A percentile compares a stretch with the other conserved stretches of the same genome.
Conservation (phyloP, 2,797 vertebrate genomes). For the Ataeniobius toweri region DNA sequence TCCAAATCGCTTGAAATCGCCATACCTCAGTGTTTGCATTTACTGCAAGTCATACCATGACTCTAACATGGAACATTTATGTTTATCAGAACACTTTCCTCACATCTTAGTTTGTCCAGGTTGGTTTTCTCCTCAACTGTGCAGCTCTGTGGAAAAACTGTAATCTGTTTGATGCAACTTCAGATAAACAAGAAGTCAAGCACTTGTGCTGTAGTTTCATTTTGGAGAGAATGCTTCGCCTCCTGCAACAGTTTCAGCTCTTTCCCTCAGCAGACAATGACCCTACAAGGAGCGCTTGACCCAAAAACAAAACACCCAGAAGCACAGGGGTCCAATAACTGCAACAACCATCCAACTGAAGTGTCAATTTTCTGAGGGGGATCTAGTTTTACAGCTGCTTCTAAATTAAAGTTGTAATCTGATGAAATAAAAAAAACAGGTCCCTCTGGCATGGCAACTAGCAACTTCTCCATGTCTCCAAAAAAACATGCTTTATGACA, state of each 20-base stretch:
- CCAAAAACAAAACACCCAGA: slow-evolving; percentile 7
- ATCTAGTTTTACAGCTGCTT: slow-evolving; percentile 33
- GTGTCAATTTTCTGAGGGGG: slow-evolving; percentile 16
- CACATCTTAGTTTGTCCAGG: not conserved
- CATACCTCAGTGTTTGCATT: not conserved
- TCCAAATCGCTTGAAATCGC: too few relatives aligned
- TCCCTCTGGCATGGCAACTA: slow-evolving; percentile 24
- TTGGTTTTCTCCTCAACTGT: slow-evolving; percentile 1
- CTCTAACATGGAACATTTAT: not conserved
- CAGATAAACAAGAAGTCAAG: slow-evolving; percentile 7
- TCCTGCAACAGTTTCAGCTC: slow-evolving; percentile 11
- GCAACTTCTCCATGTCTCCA: slow-evolving; percentile 6
- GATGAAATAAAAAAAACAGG: not conserved
- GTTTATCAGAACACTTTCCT: not conserved
- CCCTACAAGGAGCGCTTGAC: slow-evolving; percentile 16
- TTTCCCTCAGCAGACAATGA: slow-evolving; percentile 12
- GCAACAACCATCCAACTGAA: slow-evolving; percentile 5
- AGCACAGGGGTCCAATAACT: slow-evolving; percentile 3
- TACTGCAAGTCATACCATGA: not conserved
- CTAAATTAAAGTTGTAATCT: slow-evolving; percentile 38
- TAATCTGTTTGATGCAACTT: not conserved
- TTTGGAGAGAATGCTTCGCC: slow-evolving; percentile 2
- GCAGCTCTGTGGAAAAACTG: not conserved
- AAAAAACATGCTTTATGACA: slow-evolving; percentile 10
- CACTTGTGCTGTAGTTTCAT: slow-evolving; percentile 8